phyloP scores from a whole-genome alignment of 1,140 invertebrate genomes.

The Maconellicoccus hirsutus region DNA sequence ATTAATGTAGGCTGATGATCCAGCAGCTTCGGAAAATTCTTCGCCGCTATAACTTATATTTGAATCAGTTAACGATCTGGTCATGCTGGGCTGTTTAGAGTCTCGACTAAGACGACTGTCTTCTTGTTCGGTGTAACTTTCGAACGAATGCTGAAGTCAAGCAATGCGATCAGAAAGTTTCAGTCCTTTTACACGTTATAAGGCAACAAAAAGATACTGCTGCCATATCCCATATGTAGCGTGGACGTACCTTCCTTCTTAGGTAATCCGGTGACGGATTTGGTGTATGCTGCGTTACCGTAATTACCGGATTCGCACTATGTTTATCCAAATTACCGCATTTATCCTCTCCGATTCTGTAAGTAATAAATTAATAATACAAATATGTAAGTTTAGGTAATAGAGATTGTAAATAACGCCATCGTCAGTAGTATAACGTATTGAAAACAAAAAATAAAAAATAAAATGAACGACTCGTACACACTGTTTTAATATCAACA shows the following conservation, averaged over 20 bases:
- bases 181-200: too few relatives aligned
- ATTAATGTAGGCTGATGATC: conserved; percentile 83
- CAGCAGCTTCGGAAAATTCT: conserved; percentile 70
- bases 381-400: too few relatives aligned
- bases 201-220: too few relatives aligned
- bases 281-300: conserved; percentile 88
- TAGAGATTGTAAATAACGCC: too few relatives aligned
- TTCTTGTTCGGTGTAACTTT: not conserved
- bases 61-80: conserved; percentile 84
- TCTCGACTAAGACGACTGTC: conserved; percentile 39
- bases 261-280: conserved; percentile 73
- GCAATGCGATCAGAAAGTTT: too few relatives aligned
- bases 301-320: conserved; percentile 79
- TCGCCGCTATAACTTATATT: conserved; percentile 75
- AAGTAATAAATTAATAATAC: not conserved
- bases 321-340: not conserved
- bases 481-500: too few relatives aligned
- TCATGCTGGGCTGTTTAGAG: conserved; percentile 48
- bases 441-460: too few relatives aligned
- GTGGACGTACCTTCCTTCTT: conserved; percentile 50
- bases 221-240: not conserved
- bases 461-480: too few relatives aligned
- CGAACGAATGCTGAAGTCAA: conserved; percentile 37
- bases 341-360: not conserved
- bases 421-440: too few relatives aligned